These are phyloP conservation scores for Alfaro cultratus DNA, from an alignment of 2,797 vertebrate species.

Conservation along the genomic window DNA sequence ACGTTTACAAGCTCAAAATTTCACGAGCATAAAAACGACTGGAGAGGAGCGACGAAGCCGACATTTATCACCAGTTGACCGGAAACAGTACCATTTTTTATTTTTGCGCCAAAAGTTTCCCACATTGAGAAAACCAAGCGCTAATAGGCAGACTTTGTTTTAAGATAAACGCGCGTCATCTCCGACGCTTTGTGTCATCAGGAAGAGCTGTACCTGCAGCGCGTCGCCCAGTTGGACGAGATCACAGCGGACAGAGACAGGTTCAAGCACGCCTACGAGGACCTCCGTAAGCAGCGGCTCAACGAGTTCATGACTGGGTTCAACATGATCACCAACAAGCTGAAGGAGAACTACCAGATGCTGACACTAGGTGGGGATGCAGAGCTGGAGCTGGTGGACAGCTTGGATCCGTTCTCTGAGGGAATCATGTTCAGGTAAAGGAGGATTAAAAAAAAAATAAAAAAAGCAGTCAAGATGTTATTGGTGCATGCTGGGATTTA, in stretches of 20 bases:
- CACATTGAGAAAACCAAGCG: neutral
- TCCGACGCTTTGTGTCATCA: constrained; percentile 55
- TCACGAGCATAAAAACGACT: no score
- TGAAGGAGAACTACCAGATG: constrained; percentile 99
- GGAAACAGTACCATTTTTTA: no score
- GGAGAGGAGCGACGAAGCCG: no score
- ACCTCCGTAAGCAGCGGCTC: constrained; percentile 92
- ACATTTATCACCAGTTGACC: no score
- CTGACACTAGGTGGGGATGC: constrained; percentile 95
- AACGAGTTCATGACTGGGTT: constrained; percentile 98
- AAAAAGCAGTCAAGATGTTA: neutral
- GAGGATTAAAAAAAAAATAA: neutral
- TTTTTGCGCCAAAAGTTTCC: neutral
- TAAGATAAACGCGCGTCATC: neutral
- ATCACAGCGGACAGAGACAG: constrained; percentile 89
- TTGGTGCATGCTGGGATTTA: neutral
- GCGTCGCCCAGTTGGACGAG: constrained; percentile 90
- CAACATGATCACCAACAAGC: constrained; percentile 95
- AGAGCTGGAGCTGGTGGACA: constrained; percentile 97
- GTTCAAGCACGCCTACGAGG: constrained; percentile 90
- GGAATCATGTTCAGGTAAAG: constrained; percentile 95
- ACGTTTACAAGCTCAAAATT: no score
- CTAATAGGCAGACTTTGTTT: neutral
- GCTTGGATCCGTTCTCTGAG: constrained; percentile 97
- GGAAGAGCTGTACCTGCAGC: constrained; percentile 94